These are phyloP conservation scores for Melinaea menophilus DNA, from an alignment of 2,888 invertebrate genomes.

Conservation along the genomic window DNA sequence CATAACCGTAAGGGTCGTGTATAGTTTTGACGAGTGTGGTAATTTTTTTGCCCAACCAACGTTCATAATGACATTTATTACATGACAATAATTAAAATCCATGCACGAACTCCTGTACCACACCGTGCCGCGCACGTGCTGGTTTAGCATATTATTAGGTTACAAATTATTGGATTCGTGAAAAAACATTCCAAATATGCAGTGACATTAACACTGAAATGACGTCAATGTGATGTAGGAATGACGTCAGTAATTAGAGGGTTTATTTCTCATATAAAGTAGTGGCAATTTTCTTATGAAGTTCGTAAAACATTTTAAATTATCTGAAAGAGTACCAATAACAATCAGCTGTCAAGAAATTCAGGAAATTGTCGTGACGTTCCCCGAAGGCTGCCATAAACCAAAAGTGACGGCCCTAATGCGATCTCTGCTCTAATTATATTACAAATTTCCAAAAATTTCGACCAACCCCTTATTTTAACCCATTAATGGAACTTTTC, in stretches of 20 bases:
- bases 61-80: slow-evolving; percentile 77
- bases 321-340: slow-evolving; percentile 34
- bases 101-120: slow-evolving; percentile 74
- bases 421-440: slow-evolving; percentile 72
- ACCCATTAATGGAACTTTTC: slow-evolving; percentile 68
- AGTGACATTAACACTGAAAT: neutral
- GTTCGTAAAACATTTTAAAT: slow-evolving; percentile 9
- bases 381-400: slow-evolving; percentile 58
- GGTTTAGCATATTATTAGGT: slow-evolving; percentile 68
- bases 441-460: slow-evolving; percentile 70
- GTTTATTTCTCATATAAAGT: slow-evolving; percentile 1
- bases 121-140: slow-evolving; percentile 66
- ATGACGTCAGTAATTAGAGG: neutral
- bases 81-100: slow-evolving; percentile 77
- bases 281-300: neutral
- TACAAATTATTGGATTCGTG: slow-evolving; percentile 43
- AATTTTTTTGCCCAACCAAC: slow-evolving; percentile 50
- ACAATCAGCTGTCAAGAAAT: slow-evolving; percentile 48
- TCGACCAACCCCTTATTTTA: slow-evolving; percentile 52
- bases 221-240: slow-evolving; percentile 1
- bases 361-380: slow-evolving; percentile 41
- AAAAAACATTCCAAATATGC: slow-evolving; percentile 24
- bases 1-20: slow-evolving; percentile 18
- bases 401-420: slow-evolving; percentile 70
- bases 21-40: slow-evolving; percentile 19